phyloP scores from a whole-genome alignment of 2,888 invertebrate genomes.

The Sphaeridia pumilis region DNA sequence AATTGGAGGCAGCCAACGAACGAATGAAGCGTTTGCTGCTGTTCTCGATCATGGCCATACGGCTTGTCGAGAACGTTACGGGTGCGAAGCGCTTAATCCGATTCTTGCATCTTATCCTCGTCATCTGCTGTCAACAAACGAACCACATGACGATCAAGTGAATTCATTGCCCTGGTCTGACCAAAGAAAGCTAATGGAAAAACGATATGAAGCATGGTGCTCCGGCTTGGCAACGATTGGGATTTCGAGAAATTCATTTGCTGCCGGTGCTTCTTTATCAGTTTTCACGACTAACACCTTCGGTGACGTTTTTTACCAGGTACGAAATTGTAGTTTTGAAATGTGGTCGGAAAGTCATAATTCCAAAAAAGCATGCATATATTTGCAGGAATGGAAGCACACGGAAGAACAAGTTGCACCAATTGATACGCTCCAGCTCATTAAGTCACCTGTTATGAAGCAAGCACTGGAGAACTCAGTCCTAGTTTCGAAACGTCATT shows the following conservation, averaged over 20 bases:
- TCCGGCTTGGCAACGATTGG: constrained; percentile 19
- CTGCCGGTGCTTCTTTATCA: not conserved
- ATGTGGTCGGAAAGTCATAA: not conserved
- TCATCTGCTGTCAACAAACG: constrained; percentile 23
- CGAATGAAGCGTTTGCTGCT: constrained; percentile 23
- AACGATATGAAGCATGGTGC: constrained; percentile 29
- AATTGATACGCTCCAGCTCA: too few species aligned
- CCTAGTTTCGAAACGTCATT: too few species aligned
- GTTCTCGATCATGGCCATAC: constrained; percentile 24
- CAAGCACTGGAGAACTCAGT: too few species aligned
- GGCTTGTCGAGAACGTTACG: constrained; percentile 18
- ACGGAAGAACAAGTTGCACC: too few species aligned
- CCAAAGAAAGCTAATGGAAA: constrained; percentile 12
- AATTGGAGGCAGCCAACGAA: constrained; percentile 25
- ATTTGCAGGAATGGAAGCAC: not conserved
- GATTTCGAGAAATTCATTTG: too few species aligned
- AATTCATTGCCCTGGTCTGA: constrained; percentile 16
- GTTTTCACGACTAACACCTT: constrained; percentile 24
- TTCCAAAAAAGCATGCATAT: not conserved
- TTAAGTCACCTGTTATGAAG: too few species aligned
- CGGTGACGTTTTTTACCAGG: constrained; percentile 34
- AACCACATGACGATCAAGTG: constrained; percentile 18
- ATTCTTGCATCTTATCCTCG: constrained; percentile 25
- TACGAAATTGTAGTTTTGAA: constrained; percentile 3
- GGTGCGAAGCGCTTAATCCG: constrained; percentile 24